phyloP scores from a whole-genome alignment of 2,113 vertebrate genomes.

The Chiloscyllium plagiosum region DNA sequence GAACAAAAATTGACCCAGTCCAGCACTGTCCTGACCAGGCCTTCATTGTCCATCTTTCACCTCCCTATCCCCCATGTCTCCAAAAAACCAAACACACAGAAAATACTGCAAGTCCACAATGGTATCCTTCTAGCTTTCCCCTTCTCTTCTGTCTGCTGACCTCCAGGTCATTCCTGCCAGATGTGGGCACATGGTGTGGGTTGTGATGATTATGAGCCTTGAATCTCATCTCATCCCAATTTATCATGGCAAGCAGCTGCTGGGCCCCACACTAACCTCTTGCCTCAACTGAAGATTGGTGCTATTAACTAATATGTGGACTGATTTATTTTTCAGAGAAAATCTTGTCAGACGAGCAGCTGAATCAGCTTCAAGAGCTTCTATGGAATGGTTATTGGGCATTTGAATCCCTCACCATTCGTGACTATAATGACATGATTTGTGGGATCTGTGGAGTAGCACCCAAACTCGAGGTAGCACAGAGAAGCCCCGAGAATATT shows the following conservation, averaged over 20 bases:
- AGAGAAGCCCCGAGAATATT: constrained; percentile 69
- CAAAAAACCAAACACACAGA: background rate
- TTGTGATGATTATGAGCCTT: background rate
- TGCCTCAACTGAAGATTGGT: background rate
- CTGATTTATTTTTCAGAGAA: constrained; percentile 65
- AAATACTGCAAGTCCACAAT: background rate
- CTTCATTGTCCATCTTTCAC: no score
- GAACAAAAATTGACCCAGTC: background rate
- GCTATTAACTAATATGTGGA: background rate
- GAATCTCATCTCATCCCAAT: background rate
- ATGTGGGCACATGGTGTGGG: background rate
- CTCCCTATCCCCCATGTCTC: background rate
- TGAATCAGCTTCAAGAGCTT: constrained; percentile 72
- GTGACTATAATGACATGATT: constrained; percentile 99
- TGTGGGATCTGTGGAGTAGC: constrained; percentile 91
- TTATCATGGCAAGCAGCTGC: background rate
- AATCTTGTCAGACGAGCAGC: constrained; percentile 61
- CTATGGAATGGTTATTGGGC: constrained; percentile 92
- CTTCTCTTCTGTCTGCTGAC: background rate
- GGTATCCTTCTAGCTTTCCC: background rate
- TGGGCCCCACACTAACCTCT: background rate
- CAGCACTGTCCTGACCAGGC: no score
- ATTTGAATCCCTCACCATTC: constrained; percentile 86
- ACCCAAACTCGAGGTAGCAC: constrained; percentile 86
- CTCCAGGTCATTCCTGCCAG: background rate